A percentile compares a stretch with the other conserved stretches of the same genome.
Conservation (phyloP, 2,113 vertebrate genomes). For the Chaenocephalus aceratus region DNA sequence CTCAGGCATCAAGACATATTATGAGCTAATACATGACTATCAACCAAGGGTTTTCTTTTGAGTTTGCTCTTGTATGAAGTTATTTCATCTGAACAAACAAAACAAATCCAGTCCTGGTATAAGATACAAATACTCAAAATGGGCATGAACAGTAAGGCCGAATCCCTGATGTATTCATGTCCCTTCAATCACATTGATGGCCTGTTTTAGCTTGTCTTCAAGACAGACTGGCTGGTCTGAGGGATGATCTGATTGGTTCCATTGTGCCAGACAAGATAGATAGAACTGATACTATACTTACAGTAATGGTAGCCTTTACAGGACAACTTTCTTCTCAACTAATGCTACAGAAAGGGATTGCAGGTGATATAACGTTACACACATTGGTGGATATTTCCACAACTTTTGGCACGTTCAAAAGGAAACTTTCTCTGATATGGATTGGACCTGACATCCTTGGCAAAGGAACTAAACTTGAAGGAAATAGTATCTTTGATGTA, state of each 20-base stretch:
- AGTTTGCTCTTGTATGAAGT: slow-evolving; percentile 11
- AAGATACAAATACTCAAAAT: slow-evolving; percentile 47
- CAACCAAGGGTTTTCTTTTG: slow-evolving; percentile 26
- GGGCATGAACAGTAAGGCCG: slow-evolving; percentile 23
- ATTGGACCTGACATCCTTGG: slow-evolving; percentile 31
- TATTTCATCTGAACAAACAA: slow-evolving; percentile 11
- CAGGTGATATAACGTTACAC: slow-evolving; percentile 20
- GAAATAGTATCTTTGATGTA: slow-evolving; percentile 36
- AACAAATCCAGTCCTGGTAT: slow-evolving; percentile 2
- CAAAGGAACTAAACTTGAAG: slow-evolving; percentile 44
- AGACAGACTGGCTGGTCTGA: slow-evolving; percentile 22
- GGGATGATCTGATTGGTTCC: slow-evolving; percentile 59
- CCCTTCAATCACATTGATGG: slow-evolving; percentile 61
- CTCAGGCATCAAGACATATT: slow-evolving; percentile 15
- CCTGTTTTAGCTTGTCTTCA: slow-evolving; percentile 41
- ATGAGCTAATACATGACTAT: slow-evolving; percentile 12
- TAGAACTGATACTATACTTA: slow-evolving; percentile 40
- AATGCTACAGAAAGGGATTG: background rate
- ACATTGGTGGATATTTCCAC: background rate
- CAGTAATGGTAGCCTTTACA: slow-evolving; percentile 30
- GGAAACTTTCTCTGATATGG: slow-evolving; percentile 28
- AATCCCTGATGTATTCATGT: slow-evolving; percentile 46
- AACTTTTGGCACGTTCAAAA: slow-evolving; percentile 5
- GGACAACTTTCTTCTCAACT: slow-evolving; percentile 5
- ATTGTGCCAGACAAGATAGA: slow-evolving; percentile 58